Evolutionary conservation across 2,888 invertebrate species (phyloP).

Genomic region (Machimus atricapillus): DNA sequence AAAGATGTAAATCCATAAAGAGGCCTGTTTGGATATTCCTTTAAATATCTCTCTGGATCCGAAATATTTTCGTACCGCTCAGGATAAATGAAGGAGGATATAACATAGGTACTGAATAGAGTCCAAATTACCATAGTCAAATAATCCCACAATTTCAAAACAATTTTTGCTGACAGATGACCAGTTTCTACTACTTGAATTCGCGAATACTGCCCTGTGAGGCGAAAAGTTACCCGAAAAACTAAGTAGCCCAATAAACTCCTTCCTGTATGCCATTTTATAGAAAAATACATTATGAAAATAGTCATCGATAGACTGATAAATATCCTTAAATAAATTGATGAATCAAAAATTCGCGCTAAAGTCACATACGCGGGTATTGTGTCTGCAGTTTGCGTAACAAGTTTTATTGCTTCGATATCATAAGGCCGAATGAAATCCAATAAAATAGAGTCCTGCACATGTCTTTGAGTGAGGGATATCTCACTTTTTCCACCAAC

Average conservation of each 20-base stretch:
- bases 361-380: background rate
- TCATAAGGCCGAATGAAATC: background rate
- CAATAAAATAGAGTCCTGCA: background rate
- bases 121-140: background rate
- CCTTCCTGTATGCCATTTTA: background rate
- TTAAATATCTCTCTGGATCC: background rate
- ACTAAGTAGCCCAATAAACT: background rate
- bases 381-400: background rate
- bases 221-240: background rate
- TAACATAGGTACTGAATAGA: background rate
- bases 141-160: background rate
- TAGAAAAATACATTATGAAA: background rate
- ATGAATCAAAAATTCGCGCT: background rate
- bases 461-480: background rate
- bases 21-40: background rate
- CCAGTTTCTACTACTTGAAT: background rate
- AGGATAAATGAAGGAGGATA: background rate
- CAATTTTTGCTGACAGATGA: background rate
- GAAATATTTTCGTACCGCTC: background rate
- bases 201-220: background rate
- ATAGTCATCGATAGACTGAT: background rate
- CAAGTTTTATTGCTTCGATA: background rate
- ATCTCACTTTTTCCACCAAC: constrained; percentile 11
- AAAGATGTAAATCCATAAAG: background rate
- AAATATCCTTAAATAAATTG: background rate